These are phyloP conservation scores for Psilopogon haemacephalus DNA, from an alignment of 2,113 vertebrate genomes.

Conservation along the genomic window DNA sequence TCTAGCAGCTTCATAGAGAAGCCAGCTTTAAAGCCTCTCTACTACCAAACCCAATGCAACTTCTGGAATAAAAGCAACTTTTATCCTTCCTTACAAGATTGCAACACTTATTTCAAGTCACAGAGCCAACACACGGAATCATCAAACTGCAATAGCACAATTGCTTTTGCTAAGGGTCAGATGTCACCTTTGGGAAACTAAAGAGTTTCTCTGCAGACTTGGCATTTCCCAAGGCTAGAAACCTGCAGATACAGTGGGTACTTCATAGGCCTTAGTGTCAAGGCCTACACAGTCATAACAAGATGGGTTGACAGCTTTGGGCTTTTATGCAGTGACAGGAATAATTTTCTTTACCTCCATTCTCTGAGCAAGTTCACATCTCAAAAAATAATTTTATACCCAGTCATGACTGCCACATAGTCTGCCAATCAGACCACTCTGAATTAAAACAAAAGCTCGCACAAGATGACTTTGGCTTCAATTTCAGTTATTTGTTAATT, in stretches of 20 bases:
- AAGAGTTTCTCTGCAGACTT: neutral
- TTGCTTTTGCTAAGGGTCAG: neutral
- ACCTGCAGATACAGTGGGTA: neutral
- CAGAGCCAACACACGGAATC: neutral
- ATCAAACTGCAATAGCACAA: neutral
- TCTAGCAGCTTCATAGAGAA: neutral
- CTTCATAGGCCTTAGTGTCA: neutral
- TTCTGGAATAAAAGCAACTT: neutral
- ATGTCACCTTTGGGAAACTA: neutral
- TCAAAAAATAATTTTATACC: neutral
- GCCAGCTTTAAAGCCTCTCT: neutral
- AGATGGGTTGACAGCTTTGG: slow-evolving; percentile 6
- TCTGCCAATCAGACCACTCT: neutral
- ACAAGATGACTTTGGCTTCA: neutral
- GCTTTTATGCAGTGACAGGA: neutral
- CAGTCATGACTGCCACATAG: neutral
- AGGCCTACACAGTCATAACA: neutral
- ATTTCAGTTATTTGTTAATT: neutral
- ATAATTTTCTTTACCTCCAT: neutral
- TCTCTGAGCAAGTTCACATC: neutral
- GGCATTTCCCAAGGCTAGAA: neutral
- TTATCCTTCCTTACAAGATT: neutral
- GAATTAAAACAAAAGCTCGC: neutral
- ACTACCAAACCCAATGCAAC: neutral
- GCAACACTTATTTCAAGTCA: neutral